Percentiles rank a stretch among this genome's conserved stretches.
phyloP scores from a whole-genome alignment of 2,888 invertebrate species.

The Drosophila gaucha region DNA sequence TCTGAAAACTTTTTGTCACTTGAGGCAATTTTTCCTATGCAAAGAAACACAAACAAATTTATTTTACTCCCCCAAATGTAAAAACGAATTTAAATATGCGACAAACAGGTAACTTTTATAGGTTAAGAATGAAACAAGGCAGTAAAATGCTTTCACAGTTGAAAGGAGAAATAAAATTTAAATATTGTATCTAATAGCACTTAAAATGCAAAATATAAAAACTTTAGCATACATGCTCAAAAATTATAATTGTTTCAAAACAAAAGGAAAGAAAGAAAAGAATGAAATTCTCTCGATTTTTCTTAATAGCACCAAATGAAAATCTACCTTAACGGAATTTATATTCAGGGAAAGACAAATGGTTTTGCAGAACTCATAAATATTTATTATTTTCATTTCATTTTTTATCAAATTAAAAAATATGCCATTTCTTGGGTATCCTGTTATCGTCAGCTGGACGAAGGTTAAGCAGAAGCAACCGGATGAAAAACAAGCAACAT shows the following conservation, averaged over 20 bases:
- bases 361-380: no score
- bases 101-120: slow-evolving; percentile 9
- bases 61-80: not conserved
- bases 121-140: slow-evolving; percentile 3
- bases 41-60: slow-evolving; percentile 28
- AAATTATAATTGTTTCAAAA: not conserved
- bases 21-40: slow-evolving; percentile 40
- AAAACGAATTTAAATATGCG: slow-evolving; percentile 13
- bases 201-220: not conserved
- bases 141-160: not conserved
- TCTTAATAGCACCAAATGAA: no score
- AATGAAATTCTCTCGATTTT: no score
- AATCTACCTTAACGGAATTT: no score
- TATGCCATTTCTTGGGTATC: not conserved
- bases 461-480: slow-evolving; percentile 1
- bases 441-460: not conserved
- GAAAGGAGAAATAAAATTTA: not conserved
- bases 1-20: slow-evolving; percentile 39
- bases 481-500: slow-evolving; percentile 15
- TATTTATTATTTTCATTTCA: not conserved
- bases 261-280: not conserved
- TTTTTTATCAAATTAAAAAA: not conserved
- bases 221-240: not conserved
- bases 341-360: no score
- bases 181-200: not conserved